These are phyloP conservation scores for Myzus persicae DNA, from an alignment of 1,140 invertebrate species.

Conservation along the genomic window DNA sequence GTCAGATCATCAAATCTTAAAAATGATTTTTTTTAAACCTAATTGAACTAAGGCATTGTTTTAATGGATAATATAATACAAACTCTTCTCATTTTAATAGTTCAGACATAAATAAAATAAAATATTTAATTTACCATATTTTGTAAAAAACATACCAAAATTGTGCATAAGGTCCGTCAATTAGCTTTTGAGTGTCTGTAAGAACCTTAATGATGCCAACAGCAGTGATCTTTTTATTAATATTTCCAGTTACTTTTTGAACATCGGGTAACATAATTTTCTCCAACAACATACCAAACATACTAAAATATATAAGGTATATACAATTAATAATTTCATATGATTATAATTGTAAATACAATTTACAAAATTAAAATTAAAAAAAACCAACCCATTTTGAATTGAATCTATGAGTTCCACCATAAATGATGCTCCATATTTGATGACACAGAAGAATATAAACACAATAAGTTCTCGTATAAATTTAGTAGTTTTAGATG, in stretches of 20 bases:
- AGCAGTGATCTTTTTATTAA: constrained; percentile 88
- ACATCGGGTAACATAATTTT: constrained; percentile 85
- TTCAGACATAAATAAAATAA: too few species aligned
- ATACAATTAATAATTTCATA: neutral
- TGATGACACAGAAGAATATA: constrained; percentile 83
- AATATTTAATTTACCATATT: neutral
- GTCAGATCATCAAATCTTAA: neutral
- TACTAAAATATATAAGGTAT: constrained; percentile 64
- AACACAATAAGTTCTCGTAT: constrained; percentile 89
- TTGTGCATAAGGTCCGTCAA: constrained; percentile 72
- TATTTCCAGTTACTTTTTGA: constrained; percentile 81
- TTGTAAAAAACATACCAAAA: constrained; percentile 70
- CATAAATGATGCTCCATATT: constrained; percentile 77
- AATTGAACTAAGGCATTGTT: neutral
- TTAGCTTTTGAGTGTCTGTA: constrained; percentile 75
- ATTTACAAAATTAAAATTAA: neutral
- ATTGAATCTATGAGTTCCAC: constrained; percentile 84
- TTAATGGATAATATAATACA: neutral
- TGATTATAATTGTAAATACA: constrained; percentile 25
- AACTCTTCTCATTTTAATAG: too few species aligned
- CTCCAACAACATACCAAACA: constrained; percentile 95
- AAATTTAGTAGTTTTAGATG: constrained; percentile 94
- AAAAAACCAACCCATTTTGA: constrained; percentile 77
- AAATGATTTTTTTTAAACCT: too few species aligned
- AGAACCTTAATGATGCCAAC: constrained; percentile 88